Evolutionary conservation across 2,888 invertebrate genomes (phyloP), one percentile per base, ranked within the genome.

Genomic region (Cerceris rybyensis): DNA sequence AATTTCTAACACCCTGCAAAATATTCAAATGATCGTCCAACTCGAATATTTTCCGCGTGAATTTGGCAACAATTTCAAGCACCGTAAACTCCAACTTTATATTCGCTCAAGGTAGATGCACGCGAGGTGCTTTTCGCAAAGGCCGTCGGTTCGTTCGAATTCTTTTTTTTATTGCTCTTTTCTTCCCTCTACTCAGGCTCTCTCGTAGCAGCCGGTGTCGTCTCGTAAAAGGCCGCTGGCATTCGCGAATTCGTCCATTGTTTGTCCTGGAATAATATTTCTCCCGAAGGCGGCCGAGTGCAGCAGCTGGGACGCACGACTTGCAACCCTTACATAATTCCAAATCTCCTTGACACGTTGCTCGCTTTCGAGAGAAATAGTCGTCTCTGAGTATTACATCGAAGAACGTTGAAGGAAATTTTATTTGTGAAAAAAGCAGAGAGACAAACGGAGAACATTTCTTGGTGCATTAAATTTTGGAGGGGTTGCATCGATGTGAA

Each of bases 231-330:
- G 71, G 59, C 63, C 52, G 59, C 17, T 57, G 68, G 13, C 39
- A 41, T 49, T 68, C 58, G 71, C 75, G 63, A 84, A 76, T 81
- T 78, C 72, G 75, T 74, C 61, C 70, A 74, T 82, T 79, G 85
- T 83, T 84, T 77, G 80, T 59, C 65, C 69, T 39, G 8, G 73
- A 76, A 83, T 72, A 75, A 83, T 81, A 83, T 81, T 81, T 82
- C 71, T 49, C 75, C 59, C 57, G 50, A 65, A 28, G 28, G 28
- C 63, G 58, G 14, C 8, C 50, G 66, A 57, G 9, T 57, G 55
- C 66, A 58, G n/a, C 75, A 71, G 82, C 80, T 73, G 84, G 59
- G 5, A 42, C 60, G 52, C 54, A 58, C 57, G 41, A 70, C 72
- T 66, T 57, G 55, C 64, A 69, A 70, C 58, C 58, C 68, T 78